phyloP scores from a whole-genome alignment of 2,113 vertebrate genomes.

The Accipiter cooperii region DNA sequence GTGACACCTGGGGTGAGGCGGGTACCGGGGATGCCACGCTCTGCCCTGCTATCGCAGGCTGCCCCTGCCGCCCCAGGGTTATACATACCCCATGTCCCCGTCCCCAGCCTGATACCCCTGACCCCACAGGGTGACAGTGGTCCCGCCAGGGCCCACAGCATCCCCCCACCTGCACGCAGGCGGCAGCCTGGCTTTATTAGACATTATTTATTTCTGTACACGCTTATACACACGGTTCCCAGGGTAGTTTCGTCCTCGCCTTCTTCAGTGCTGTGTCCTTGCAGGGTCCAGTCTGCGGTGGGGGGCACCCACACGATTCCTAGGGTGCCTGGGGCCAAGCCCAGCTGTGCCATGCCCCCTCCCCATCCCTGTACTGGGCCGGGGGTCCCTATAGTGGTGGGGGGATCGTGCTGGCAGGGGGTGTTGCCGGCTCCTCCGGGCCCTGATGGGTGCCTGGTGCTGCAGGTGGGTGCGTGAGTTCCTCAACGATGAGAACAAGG shows the following conservation, averaged over 20 bases:
- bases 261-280: not conserved
- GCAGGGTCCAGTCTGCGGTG: not conserved
- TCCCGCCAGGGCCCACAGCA: rapidly evolving
- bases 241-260: not conserved
- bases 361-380: too few relatives aligned
- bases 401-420: too few relatives aligned
- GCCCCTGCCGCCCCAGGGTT: not conserved
- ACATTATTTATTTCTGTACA: constrained; percentile 71
- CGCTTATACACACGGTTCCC: constrained; percentile 52
- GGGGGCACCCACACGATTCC: not conserved
- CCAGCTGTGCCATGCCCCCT: rapidly evolving
- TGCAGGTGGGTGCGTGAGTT: too few relatives aligned
- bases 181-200: not conserved
- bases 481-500: too few relatives aligned
- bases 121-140: rapidly evolving
- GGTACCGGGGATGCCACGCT: rapidly evolving
- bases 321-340: not conserved
- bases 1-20: too few relatives aligned
- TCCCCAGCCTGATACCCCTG: rapidly evolving
- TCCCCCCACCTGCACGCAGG: not conserved
- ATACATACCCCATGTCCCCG: rapidly evolving
- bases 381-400: too few relatives aligned
- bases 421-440: too few relatives aligned
- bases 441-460: too few relatives aligned
- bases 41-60: not conserved